Percentiles rank a stretch among this genome's conserved stretches.
Conservation (phyloP, 2,113 vertebrate species). For the Eurystomus gularis region DNA sequence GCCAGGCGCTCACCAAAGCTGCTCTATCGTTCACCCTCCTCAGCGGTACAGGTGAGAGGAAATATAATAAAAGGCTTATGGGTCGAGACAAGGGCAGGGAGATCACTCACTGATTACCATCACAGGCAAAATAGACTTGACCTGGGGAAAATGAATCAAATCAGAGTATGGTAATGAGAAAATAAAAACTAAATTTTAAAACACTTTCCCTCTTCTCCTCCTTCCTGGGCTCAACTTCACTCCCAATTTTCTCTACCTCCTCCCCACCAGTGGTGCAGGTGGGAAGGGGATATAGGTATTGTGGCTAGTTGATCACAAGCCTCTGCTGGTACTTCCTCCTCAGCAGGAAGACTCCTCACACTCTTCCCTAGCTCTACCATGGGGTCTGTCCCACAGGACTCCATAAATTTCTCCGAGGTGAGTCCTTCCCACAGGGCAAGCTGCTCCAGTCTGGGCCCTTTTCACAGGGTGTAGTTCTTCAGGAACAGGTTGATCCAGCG, state of each 20-base stretch:
- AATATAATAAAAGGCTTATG: not conserved
- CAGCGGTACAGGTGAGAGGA: not conserved
- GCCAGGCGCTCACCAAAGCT: not conserved
- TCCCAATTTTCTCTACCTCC: not conserved
- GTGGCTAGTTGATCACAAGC: too few species aligned
- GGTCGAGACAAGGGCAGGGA: not conserved
- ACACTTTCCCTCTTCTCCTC: not conserved
- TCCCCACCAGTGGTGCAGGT: not conserved
- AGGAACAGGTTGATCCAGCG: not conserved
- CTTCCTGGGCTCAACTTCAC: not conserved
- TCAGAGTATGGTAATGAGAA: not conserved
- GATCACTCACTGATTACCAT: not conserved
- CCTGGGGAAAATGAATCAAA: not conserved
- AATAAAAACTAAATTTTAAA: not conserved
- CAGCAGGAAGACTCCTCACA: not conserved
- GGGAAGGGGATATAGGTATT: rapidly evolving
- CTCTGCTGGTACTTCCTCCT: not conserved
- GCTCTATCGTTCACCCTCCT: not conserved
- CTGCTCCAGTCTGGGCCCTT: not conserved
- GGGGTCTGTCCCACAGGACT: too few species aligned
- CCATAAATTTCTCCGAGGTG: not conserved
- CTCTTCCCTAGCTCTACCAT: not conserved
- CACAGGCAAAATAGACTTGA: not conserved
- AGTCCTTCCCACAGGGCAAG: not conserved
- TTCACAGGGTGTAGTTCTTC: not conserved